Evolutionary conservation across 2,113 vertebrate genomes (phyloP), one percentile per base, ranked within the genome.

Genomic region (Polypterus senegalus): DNA sequence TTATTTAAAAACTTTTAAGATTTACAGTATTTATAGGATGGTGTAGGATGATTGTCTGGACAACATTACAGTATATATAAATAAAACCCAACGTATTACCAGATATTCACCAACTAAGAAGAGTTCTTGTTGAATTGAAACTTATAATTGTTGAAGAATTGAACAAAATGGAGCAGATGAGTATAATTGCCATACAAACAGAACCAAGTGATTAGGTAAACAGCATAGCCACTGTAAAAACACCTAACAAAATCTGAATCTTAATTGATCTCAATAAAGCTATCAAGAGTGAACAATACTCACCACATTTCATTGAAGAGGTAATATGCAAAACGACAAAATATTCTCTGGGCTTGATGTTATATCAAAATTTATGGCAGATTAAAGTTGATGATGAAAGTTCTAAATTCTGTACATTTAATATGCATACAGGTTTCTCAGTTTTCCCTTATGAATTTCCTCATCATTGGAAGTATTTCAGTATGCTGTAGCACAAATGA

Each of bases 251-350:
- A 56, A 61, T 77, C 4, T 1, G 10, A 1, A 72, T 70, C 3
- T 70, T 49, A 27, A 73, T 71, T 5, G 58, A 73, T 27, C 69
- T 69, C 4, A 72, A 63, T 6, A 5, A 54, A 58, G 63, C 60
- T 1, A 64, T 72, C 1, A 68, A 61, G 54, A 1, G n/a, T 9
- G 66, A 70, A 7, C 61, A 72, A 9, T 49, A 64, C 7, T 49
- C 49, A 51, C 47, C 63, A 6, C 47, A 64, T 9, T 73, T 54
- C 44, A n/a, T 66, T 6, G 63, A 72, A 59, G 62, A 71, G 57
- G 61, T 63, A n/a, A n/a, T 46, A 60, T 67, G 59, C 52, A 69
- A 59, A 65, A 67, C 10, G 58, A 61, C 46, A 70, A 66, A 10
- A 60, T 48, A 3, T 64, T 71, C 8, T 67, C 63, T 47, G 63